These are phyloP conservation scores for Herpetotheres cachinnans DNA, from an alignment of 2,113 vertebrate genomes.

Conservation along the genomic window DNA sequence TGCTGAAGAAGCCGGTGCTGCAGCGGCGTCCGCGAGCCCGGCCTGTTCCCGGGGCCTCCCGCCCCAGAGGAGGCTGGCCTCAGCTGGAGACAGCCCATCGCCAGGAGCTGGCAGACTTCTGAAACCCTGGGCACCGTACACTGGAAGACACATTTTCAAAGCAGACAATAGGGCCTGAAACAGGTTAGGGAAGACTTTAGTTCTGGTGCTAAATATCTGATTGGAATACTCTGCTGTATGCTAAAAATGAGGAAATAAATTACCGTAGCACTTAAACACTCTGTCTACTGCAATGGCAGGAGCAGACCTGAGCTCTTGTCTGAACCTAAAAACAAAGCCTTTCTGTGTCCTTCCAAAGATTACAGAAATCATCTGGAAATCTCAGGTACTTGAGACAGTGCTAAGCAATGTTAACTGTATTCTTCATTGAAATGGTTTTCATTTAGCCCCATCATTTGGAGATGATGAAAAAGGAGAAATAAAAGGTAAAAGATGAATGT, in stretches of 20 bases:
- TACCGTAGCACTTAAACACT: neutral
- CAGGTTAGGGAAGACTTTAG: neutral
- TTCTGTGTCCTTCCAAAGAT: neutral
- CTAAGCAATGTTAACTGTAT: neutral
- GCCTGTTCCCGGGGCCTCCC: neutral
- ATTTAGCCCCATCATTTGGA: neutral
- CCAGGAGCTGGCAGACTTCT: neutral
- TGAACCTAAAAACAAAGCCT: neutral
- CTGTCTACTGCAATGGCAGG: neutral
- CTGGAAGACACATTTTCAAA: neutral
- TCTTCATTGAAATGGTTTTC: neutral
- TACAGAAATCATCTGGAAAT: neutral
- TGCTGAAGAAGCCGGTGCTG: neutral
- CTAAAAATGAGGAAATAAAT: neutral
- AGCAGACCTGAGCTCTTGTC: neutral
- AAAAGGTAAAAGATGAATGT: neutral
- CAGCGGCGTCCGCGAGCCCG: accelerated
- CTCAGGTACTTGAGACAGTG: neutral
- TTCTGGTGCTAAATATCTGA: neutral
- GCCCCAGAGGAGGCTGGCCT: neutral
- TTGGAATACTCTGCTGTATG: neutral
- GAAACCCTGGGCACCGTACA: neutral
- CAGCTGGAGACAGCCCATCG: accelerated
- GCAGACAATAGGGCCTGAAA: neutral
- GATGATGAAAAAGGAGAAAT: neutral